Evolutionary conservation across 2,888 invertebrate species (phyloP), one percentile per base, ranked within the genome.

Genomic region (Hesperia comma): DNA sequence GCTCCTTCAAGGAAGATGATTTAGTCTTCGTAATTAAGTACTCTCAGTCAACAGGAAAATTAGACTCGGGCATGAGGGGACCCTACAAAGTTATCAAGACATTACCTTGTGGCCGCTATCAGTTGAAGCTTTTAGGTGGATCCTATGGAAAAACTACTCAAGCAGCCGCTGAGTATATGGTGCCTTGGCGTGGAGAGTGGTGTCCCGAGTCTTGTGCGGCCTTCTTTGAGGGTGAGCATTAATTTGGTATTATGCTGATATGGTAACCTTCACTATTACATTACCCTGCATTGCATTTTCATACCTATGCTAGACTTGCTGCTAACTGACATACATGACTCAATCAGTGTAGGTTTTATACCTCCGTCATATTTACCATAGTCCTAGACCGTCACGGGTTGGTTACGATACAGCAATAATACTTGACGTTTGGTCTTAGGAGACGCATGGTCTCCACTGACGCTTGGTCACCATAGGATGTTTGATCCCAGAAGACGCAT

Each of bases 21-120:
- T 2, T 49, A 1, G 60, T 37, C 0, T 60, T 49, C 14, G 60
- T 49, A 1, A 49, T 49, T 0, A 60, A 60, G 14, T 8, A 0
- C 6, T 33, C 49, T 6, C 60, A 60, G 10, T 7, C 19, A 6
- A 61, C 51, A 0, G 61, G 61, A 7, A 61, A 61, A n/a, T 12
- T 61, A 12, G 53, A 61, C 32, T 14, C 61, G 0, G 61, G 61
- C 4, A 61, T 61, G 53, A 19, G 61, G 5, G 53, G 61, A 2
- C 61, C 53, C 7, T 61, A 61, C 5, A 37, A 17, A 0, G 61
- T 26, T 26, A 26, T 26, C 26, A 26, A 26, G 26, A 5, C 26
- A 26, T 5, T 26, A 5, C 53, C 53, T 0, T 2, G 19, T 0
- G 53, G 61, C 1, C 40, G 61, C 2, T 61, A 61, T 5, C 14